Evolutionary conservation across 2,888 invertebrate species (phyloP).

Genomic region (Adelphocoris suturalis): DNA sequence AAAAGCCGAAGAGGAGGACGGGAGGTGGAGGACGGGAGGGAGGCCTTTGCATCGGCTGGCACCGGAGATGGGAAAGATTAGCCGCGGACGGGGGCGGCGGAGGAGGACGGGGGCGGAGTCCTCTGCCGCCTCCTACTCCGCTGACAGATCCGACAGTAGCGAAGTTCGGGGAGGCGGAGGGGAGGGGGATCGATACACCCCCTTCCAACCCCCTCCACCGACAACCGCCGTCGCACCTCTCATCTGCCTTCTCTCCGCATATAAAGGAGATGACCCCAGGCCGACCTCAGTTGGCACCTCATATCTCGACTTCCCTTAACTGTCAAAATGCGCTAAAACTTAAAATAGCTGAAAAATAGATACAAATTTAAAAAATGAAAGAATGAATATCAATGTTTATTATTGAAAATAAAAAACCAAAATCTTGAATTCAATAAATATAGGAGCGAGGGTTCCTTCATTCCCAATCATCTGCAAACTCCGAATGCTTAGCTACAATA

Average conservation of each 20-base stretch:
- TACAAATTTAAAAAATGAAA: too few species aligned
- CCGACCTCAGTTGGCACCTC: background rate
- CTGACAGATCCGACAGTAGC: constrained; percentile 36
- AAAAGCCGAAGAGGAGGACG: background rate
- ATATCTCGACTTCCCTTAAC: too few species aligned
- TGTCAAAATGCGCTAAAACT: too few species aligned
- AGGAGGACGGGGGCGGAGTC: background rate
- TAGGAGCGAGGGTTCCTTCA: too few species aligned
- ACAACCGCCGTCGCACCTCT: background rate
- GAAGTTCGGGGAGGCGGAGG: background rate
- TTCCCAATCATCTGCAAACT: too few species aligned
- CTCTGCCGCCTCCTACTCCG: background rate
- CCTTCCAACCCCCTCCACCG: background rate
- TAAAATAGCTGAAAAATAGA: too few species aligned
- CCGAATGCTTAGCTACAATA: too few species aligned
- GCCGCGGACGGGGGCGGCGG: background rate
- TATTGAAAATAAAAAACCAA: too few species aligned
- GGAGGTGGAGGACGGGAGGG: background rate
- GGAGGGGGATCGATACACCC: background rate
- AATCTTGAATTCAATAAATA: too few species aligned
- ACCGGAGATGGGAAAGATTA: constrained; percentile 20
- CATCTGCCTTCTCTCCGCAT: constrained; percentile 4
- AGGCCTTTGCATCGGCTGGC: background rate
- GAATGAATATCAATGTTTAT: too few species aligned
- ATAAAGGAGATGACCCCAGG: background rate